Base-by-base conservation (phyloP, 2,888 invertebrate species). In the Plusia festucae region DNA sequence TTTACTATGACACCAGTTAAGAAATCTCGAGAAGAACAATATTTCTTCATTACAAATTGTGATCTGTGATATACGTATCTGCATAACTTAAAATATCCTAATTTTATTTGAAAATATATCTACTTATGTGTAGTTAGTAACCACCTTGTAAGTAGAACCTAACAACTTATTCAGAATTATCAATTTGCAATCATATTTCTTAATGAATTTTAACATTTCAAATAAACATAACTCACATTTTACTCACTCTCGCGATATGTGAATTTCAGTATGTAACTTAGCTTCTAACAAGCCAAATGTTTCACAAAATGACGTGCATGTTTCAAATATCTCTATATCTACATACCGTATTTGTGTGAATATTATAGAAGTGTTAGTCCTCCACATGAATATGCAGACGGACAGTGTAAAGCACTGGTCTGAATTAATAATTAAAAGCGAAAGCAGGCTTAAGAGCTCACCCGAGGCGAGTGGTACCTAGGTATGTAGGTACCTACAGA, bases 351-450 rank as follows among this genome's bases (percentile, higher is more conserved):
- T 72, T 65, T 69, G 73, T 53, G 56, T 70, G 61, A 64, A 81
- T 75, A 76, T 79, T 78, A 78, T 73, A 66, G 70, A 60, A 58
- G 74, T 62, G 65, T 68, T 62, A 70, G 67, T 72, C 65, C 67
- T 78, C 68, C 70, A 71, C 79, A 81, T 83, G 80, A 85, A 84
- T 85, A 82, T 82, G 79, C 62, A 83, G 76, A 70, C 58, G 78
- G 71, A 53, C 79, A 81, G 80, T 73, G 79, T 81, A 74, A 66
- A 79, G 78, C 46, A 49, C 79, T 79, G 75, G 78, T 73, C 72
- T 82, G 83, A 88, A 87, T 90, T 85, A 89, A 86, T 89, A 86
- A 88, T 88, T 87, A 86, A 86, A 78, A 80, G 81, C 72, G 76
- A 82, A 84, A 85, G 86, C 85, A 79, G 85, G 85, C 86, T 89